Evolutionary conservation across 2,888 invertebrate genomes (phyloP), one percentile per base, ranked within the genome.

Genomic region (Eudemis profundana): DNA sequence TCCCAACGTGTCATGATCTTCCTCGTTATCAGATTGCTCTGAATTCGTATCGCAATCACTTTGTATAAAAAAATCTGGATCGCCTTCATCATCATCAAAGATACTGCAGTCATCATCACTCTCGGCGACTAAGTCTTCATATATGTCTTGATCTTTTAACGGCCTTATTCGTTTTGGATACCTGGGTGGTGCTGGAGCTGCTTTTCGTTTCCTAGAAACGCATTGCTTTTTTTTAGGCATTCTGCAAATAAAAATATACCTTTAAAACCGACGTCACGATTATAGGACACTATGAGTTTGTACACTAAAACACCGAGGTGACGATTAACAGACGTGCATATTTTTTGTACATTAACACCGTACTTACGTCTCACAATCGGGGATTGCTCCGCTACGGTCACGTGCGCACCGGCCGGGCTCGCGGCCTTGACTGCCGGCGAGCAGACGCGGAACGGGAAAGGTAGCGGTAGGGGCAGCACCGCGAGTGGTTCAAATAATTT

Each of bases 221-320:
- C 15, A 15, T 49, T 49, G 15, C n/a, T 49, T 49, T 27, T 29
- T 29, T 49, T 8, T 27, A 14, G 27, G 27, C 29, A 49, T 49
- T 49, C 49, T 49, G 49, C 12, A 47, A 47, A 14, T 5, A 27
- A 49, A 49, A 49, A 49, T 15, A 49, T 29, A 29, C 23, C 49
- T 8, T 27, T 7, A 49, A 49, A 49, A 49, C 29, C 49, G 29
- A 49, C 49, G 10, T 49, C 29, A 49, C 29, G 49, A 29, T 29
- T 23, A 49, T 15, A 3, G 27, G 49, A 49, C 29, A 49, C 49
- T 47, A 47, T 49, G 49, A 49, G 49, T 49, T 49, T 27, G 7
- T 47, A 27, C 14, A 19, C 19, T 46, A 8, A 46, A 40, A 40
- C 40, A 46, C 46, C 46, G 46, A 12, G 46, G 46, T 47, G 23